Evolutionary conservation across 2,113 vertebrate species (phyloP), one percentile per base, ranked within the genome.

Genomic region (Acanthochromis polyacanthus): DNA sequence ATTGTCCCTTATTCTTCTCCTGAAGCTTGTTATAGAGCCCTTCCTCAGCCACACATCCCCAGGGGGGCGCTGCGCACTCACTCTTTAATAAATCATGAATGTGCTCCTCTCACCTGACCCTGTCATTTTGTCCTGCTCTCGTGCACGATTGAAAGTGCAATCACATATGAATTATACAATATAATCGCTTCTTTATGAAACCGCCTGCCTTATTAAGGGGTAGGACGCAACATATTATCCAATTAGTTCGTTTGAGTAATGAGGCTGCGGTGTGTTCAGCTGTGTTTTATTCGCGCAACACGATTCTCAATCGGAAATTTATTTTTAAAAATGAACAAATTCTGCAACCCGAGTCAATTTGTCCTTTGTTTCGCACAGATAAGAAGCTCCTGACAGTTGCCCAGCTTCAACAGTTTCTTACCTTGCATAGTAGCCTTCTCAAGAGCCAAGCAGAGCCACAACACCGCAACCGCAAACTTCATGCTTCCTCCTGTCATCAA

Each of bases 401-500:
- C n/a, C 30, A 4, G 46, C 32, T 59, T 69, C 69, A 75, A 58
- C 58, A 78, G 30, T 15, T 59, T 16, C 94, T 88, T 89, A 95
- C 94, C 94, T 90, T 90, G 86, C 22, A 48, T 65, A 4, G 90
- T 51, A 22, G 81, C 82, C 45, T 77, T 53, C 30, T 89, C 85
- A 52, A 78, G 67, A 67, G 81, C 72, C 52, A 92, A 60, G 50
- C 64, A 84, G 66, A 88, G 61, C 65, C 86, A 93, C 79, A 94
- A 14, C 81, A 87, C 75, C 58, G 86, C 72, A 1, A 81, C 68
- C 67, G 83, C 71, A 67, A 92, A 94, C 92, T 93, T 93, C 93
- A 95, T 93, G 62, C 71, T 89, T 70, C 60, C 61, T 71, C 72
- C 22, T n/a, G 5, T 55, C 30, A 3, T 61, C 45, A 32, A 3